These are phyloP conservation scores for Masnerella sp. DNA, from an alignment of 2,888 invertebrate genomes.

Conservation along the genomic window DNA sequence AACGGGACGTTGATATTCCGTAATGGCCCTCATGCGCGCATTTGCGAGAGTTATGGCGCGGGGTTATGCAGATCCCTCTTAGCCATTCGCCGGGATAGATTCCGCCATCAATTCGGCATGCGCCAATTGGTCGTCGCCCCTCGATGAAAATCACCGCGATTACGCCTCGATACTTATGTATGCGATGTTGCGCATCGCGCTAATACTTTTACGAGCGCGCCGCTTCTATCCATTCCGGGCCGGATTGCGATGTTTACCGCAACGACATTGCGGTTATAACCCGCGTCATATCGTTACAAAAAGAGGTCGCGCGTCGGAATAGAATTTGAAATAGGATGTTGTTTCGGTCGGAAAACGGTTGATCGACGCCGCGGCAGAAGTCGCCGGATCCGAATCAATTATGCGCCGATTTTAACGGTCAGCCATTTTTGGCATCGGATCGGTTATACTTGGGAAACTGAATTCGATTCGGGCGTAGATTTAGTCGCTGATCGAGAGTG, in stretches of 20 bases:
- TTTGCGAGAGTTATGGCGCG: slow-evolving; percentile 38
- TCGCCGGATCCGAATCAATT: not conserved
- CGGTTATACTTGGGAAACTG: too few relatives aligned
- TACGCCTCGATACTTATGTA: slow-evolving; percentile 28
- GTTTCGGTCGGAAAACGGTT: not conserved
- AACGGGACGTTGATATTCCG: slow-evolving; percentile 40
- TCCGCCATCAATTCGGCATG: slow-evolving; percentile 37
- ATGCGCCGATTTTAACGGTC: too few relatives aligned
- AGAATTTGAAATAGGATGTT: slow-evolving; percentile 21
- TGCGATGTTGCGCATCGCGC: slow-evolving; percentile 13
- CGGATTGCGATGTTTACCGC: slow-evolving; percentile 15
- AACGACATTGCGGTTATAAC: slow-evolving; percentile 14
- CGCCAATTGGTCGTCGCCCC: slow-evolving; percentile 41
- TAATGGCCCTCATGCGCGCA: slow-evolving; percentile 41
- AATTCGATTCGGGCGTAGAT: too few relatives aligned
- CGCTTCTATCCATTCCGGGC: slow-evolving; percentile 33
- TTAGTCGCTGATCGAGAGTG: too few relatives aligned
- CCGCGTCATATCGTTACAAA: slow-evolving; percentile 20
- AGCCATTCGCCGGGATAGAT: slow-evolving; percentile 50
- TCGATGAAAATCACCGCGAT: slow-evolving; percentile 42
- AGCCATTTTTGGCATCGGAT: too few relatives aligned
- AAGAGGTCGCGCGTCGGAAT: not conserved
- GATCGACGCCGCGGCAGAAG: too few relatives aligned
- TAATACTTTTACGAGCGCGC: slow-evolving; percentile 28
- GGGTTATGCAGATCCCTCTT: slow-evolving; percentile 42